Conservation (phyloP, 2,113 vertebrate genomes). For the Sterna hirundo region DNA sequence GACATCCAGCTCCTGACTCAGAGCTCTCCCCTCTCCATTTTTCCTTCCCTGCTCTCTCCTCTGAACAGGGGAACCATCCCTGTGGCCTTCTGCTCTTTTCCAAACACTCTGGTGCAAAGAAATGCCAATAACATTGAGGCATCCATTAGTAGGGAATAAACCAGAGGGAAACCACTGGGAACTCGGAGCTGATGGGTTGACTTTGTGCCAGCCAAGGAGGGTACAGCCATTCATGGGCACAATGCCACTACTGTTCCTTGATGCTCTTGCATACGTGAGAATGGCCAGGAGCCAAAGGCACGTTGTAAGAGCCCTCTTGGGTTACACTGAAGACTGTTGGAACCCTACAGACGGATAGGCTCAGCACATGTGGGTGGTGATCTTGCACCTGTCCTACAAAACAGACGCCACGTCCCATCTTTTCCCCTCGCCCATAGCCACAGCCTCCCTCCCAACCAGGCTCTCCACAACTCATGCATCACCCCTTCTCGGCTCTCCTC, state of each 20-base stretch:
- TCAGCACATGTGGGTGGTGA: neutral
- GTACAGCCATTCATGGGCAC: neutral
- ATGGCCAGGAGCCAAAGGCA: neutral
- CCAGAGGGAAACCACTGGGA: neutral
- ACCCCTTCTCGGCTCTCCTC: neutral
- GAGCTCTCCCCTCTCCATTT: neutral
- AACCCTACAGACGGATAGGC: neutral
- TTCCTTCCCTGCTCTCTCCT: neutral
- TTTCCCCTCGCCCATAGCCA: neutral
- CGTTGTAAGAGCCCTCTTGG: neutral
- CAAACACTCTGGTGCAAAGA: neutral
- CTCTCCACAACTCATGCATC: neutral
- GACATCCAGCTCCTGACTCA: neutral
- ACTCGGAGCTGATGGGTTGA: neutral
- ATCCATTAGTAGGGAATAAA: neutral
- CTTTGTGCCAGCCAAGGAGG: neutral
- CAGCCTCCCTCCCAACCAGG: neutral
- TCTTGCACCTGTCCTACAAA: neutral
- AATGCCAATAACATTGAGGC: neutral
- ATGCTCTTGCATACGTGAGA: neutral
- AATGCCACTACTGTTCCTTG: neutral
- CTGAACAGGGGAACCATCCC: neutral
- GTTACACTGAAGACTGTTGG: neutral
- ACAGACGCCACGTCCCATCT: accelerated
- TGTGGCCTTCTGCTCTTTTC: neutral